These are phyloP conservation scores for Cataglyphis albicans DNA, from an alignment of 2,888 invertebrate genomes.

Conservation along the genomic window DNA sequence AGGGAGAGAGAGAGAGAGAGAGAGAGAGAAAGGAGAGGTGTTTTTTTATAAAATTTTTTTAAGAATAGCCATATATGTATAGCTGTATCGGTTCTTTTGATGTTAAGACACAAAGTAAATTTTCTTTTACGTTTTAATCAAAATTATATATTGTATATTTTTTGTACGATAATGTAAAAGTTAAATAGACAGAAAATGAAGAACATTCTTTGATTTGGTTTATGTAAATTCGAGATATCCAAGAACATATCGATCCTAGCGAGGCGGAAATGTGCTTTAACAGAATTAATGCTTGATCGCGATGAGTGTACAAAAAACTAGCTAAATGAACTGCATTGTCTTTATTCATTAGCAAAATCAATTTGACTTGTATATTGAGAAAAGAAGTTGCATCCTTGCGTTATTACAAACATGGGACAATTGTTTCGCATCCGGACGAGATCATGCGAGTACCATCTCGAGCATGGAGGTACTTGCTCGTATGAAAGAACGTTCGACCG, in stretches of 20 bases:
- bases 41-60: background rate
- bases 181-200: background rate
- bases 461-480: background rate
- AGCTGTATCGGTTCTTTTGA: constrained; percentile 10
- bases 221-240: background rate
- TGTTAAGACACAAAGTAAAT: constrained; percentile 17
- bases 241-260: background rate
- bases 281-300: constrained; percentile 18
- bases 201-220: background rate
- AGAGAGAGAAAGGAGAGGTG: no score
- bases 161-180: constrained; percentile 36
- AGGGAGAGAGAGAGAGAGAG: no score
- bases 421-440: constrained; percentile 8
- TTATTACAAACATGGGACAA: constrained; percentile 42
- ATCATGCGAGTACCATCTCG: constrained; percentile 11
- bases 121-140: constrained; percentile 11
- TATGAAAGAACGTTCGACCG: constrained; percentile 8
- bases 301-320: constrained; percentile 23
- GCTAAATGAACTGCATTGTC: constrained; percentile 30
- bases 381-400: constrained; percentile 8
- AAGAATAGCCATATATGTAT: background rate
- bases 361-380: constrained; percentile 35
- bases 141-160: constrained; percentile 26
- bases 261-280: constrained; percentile 32
- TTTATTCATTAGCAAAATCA: constrained; percentile 20